Conservation (phyloP, 2,113 vertebrate species). For the Empidonax traillii region DNA sequence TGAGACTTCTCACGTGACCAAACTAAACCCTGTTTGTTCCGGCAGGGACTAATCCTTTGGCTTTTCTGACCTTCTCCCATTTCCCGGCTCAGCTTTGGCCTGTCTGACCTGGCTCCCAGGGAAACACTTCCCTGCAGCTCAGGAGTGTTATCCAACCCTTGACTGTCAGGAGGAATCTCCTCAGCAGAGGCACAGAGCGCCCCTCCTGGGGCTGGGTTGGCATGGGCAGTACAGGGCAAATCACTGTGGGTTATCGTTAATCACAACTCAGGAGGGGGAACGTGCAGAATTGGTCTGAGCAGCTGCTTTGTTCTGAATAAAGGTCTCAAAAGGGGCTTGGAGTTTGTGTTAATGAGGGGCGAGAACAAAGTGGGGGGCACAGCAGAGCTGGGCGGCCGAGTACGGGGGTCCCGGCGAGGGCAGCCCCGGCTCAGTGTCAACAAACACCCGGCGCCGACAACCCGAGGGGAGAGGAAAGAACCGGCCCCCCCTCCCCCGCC, state of each 20-base stretch:
- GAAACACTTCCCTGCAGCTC: background rate
- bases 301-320: background rate
- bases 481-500: background rate
- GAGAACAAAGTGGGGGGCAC: background rate
- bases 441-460: background rate
- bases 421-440: background rate
- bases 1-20: background rate
- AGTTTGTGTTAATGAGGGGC: background rate
- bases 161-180: background rate
- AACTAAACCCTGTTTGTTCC: background rate
- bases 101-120: background rate
- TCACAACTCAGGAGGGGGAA: background rate
- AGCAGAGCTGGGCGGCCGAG: background rate
- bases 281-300: background rate
- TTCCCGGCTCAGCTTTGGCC: background rate
- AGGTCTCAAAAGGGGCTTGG: background rate
- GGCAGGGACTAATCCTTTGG: background rate
- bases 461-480: background rate
- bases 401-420: background rate
- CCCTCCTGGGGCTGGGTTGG: background rate
- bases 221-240: background rate
- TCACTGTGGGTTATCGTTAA: background rate
- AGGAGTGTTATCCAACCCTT: background rate
- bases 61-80: background rate
- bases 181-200: background rate